Conservation (phyloP, 2,113 vertebrate genomes). For the Sturnus vulgaris region DNA sequence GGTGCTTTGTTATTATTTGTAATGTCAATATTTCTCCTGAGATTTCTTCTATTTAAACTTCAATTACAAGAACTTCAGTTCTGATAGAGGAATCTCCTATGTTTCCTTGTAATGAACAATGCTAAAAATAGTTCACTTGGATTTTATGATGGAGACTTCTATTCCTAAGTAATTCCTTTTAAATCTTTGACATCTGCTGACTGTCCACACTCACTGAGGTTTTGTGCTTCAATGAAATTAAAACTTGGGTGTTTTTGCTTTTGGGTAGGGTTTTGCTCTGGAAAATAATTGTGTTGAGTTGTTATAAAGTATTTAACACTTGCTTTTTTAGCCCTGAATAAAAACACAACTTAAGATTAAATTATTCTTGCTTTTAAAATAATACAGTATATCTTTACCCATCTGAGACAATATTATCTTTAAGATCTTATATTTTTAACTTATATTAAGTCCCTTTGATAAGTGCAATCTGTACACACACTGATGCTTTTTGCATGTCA, state of each 20-base stretch:
- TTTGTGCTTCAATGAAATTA: neutral
- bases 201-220: neutral
- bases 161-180: neutral
- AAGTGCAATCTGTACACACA: neutral
- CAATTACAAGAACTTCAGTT: neutral
- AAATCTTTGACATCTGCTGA: neutral
- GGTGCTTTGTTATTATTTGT: neutral
- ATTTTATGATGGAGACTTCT: neutral
- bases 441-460: neutral
- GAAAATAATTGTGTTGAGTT: neutral
- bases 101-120: neutral
- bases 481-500: neutral
- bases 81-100: neutral
- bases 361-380: neutral
- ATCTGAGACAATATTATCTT: neutral
- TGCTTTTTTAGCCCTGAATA: neutral
- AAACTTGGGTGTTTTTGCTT: accelerated
- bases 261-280: neutral
- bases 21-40: neutral
- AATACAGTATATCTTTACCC: neutral
- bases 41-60: neutral
- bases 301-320: neutral
- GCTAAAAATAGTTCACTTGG: neutral
- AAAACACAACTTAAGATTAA: neutral
- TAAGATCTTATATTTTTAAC: neutral